Conservation (phyloP, 2,888 invertebrate genomes). For the Chrysolina oricalcia region DNA sequence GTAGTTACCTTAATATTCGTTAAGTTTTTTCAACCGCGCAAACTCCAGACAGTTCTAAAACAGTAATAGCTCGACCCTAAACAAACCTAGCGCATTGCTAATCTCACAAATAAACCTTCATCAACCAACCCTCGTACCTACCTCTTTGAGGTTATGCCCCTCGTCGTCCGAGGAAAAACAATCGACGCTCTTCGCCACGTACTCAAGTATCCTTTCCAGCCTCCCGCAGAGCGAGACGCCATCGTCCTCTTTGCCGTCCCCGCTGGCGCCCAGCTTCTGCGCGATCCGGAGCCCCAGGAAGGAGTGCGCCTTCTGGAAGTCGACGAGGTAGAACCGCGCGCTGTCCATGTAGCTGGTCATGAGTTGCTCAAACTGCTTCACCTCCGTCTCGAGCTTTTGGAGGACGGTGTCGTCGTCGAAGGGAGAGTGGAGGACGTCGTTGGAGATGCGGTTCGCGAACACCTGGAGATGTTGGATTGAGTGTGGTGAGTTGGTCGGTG, state of each 20-base stretch:
- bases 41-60: no score
- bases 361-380: slow-evolving; percentile 80
- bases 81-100: no score
- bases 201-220: slow-evolving; percentile 57
- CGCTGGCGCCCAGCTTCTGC: slow-evolving; percentile 72
- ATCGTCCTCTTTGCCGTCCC: slow-evolving; percentile 46
- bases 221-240: slow-evolving; percentile 46
- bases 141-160: slow-evolving; percentile 63
- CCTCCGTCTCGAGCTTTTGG: slow-evolving; percentile 78
- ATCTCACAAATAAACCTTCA: no score
- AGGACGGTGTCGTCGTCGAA: slow-evolving; percentile 70
- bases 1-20: no score
- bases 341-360: slow-evolving; percentile 82
- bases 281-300: slow-evolving; percentile 79
- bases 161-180: slow-evolving; percentile 77
- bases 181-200: slow-evolving; percentile 68
- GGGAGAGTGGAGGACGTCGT: slow-evolving; percentile 74
- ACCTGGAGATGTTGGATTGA: slow-evolving; percentile 71
- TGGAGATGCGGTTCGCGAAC: slow-evolving; percentile 81
- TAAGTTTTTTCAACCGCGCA: no score
- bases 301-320: slow-evolving; percentile 80
- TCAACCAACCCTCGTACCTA: no score
- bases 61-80: no score
- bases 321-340: slow-evolving; percentile 75
- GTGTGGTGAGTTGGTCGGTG: no score